Evolutionary conservation across 2,888 invertebrate genomes (phyloP).

Genomic region (Sarcophaga rosellei): DNA sequence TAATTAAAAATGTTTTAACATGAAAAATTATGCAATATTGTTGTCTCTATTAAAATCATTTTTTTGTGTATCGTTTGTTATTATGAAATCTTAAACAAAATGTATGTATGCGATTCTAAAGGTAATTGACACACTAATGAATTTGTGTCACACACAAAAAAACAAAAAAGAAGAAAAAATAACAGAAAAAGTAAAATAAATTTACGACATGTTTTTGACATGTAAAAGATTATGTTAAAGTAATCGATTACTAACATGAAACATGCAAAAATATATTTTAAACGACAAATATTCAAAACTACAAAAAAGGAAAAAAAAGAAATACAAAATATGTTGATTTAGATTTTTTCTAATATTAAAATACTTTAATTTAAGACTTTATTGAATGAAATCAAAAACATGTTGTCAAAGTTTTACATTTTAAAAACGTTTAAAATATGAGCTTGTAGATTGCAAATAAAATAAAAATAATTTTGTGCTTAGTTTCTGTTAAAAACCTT

Average conservation of each 20-base stretch:
- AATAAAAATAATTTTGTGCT: too few species aligned
- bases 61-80: background rate
- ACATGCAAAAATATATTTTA: constrained; percentile 7
- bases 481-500: too few species aligned
- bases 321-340: too few species aligned
- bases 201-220: background rate
- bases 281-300: background rate
- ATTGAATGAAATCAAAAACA: too few species aligned
- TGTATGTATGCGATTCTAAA: background rate
- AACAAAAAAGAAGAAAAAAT: background rate
- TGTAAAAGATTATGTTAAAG: constrained; percentile 10
- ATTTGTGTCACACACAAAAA: constrained; percentile 37
- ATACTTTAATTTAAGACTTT: too few species aligned
- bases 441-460: too few species aligned
- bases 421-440: too few species aligned
- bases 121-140: constrained; percentile 29
- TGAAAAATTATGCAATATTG: too few species aligned
- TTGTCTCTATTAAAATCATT: background rate
- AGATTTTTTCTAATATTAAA: too few species aligned
- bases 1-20: too few species aligned
- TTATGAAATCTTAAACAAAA: constrained; percentile 1
- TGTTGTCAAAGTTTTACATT: too few species aligned
- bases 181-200: background rate
- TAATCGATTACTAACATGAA: constrained; percentile 32
- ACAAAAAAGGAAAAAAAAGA: background rate